A percentile compares a stretch with the other conserved stretches of the same genome.
phyloP scores from a whole-genome alignment of 2,113 vertebrate genomes.

The Macrotus californicus region DNA sequence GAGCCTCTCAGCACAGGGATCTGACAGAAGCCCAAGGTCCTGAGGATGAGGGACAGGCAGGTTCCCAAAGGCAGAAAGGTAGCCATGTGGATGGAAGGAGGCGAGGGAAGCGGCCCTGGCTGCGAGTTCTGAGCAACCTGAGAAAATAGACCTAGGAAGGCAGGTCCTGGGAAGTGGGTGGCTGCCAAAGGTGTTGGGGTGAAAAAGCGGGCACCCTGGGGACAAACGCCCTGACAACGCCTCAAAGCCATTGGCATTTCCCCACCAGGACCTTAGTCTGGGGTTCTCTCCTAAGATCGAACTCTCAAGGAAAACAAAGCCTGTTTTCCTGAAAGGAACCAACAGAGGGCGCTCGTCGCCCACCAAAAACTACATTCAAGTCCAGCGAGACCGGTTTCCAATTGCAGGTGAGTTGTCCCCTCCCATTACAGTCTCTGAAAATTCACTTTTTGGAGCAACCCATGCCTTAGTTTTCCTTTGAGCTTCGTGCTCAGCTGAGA shows the following conservation, averaged over 20 bases:
- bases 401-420: accelerated
- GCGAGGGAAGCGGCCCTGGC: neutral
- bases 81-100: neutral
- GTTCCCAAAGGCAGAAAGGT: neutral
- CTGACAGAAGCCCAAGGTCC: neutral
- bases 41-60: neutral
- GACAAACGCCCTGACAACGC: neutral
- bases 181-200: neutral
- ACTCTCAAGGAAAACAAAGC: neutral
- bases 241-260: neutral
- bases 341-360: slow-evolving; percentile 64
- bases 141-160: neutral
- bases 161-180: neutral
- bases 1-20: neutral
- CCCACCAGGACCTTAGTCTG: neutral
- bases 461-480: neutral
- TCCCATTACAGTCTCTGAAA: neutral
- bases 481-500: neutral
- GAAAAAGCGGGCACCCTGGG: neutral
- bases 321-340: slow-evolving; percentile 41
- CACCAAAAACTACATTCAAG: neutral
- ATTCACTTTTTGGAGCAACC: neutral
- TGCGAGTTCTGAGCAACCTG: neutral
- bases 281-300: accelerated
- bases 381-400: neutral